Evolutionary conservation across 2,797 vertebrate species (phyloP).

Genomic region (Lacerta agilis): DNA sequence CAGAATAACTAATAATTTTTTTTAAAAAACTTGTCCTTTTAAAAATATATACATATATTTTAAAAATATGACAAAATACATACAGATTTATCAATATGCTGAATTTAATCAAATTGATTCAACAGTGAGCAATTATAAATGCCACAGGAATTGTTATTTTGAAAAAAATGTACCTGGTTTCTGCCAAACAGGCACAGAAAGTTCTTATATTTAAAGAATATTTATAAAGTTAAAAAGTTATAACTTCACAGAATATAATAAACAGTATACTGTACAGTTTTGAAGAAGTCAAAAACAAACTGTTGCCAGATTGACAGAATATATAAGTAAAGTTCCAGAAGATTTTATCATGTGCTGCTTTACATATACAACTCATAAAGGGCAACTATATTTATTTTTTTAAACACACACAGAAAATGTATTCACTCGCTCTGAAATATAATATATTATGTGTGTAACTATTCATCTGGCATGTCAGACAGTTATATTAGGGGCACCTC

Average conservation of each 20-base stretch:
- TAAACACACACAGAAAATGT: background rate
- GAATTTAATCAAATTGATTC: constrained; percentile 21
- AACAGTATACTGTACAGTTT: background rate
- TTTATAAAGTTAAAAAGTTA: background rate
- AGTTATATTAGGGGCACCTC: background rate
- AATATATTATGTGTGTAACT: background rate
- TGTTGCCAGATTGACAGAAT: too few species aligned
- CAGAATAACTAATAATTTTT: constrained; percentile 21
- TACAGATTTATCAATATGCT: constrained; percentile 43
- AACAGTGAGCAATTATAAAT: constrained; percentile 42
- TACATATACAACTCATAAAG: background rate
- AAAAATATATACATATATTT: too few species aligned
- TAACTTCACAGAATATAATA: background rate
- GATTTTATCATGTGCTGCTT: too few species aligned
- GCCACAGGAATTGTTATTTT: background rate
- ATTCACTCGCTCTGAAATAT: background rate
- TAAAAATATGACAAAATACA: too few species aligned
- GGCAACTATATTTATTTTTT: background rate
- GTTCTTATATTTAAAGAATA: background rate
- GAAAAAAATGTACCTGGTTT: constrained; percentile 6
- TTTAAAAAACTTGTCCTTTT: constrained; percentile 15
- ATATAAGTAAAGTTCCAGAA: too few species aligned
- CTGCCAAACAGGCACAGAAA: background rate
- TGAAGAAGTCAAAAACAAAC: background rate
- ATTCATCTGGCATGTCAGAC: background rate